These are phyloP conservation scores for Dolichoris vasculosae DNA, from an alignment of 1,140 invertebrate species.

Conservation along the genomic window DNA sequence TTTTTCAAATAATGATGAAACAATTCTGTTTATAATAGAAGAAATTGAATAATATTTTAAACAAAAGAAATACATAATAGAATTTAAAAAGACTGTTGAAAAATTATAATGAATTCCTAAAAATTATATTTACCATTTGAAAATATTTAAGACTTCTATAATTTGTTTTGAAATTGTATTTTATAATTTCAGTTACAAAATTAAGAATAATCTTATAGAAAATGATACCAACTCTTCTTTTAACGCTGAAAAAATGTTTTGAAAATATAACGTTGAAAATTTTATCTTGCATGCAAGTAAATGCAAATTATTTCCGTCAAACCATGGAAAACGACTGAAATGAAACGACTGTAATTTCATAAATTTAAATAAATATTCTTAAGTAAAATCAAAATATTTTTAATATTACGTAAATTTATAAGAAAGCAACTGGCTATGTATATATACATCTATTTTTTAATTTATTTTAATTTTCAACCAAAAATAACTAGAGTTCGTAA, in stretches of 20 bases:
- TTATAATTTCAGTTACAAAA: not conserved
- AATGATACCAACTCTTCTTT: not conserved
- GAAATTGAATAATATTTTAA: not conserved
- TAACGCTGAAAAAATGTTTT: not conserved
- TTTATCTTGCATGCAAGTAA: not conserved
- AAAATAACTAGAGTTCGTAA: not conserved
- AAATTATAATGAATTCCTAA: not conserved
- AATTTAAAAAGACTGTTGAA: not conserved
- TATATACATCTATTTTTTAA: no score
- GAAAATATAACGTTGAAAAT: not conserved
- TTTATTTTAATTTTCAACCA: no score
- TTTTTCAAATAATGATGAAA: not conserved
- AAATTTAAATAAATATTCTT: conserved; percentile 5
- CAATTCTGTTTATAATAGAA: not conserved
- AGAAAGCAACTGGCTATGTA: no score
- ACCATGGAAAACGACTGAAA: not conserved
- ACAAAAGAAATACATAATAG: not conserved
- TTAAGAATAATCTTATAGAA: not conserved
- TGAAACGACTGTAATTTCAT: not conserved
- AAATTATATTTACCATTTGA: not conserved
- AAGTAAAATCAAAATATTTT: not conserved
- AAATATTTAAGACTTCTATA: not conserved
- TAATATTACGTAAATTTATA: no score
- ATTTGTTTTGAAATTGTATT: not conserved
- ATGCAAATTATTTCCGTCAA: not conserved